Evolutionary conservation across 2,113 vertebrate genomes (phyloP).

Genomic region (Glaucomys volans): DNA sequence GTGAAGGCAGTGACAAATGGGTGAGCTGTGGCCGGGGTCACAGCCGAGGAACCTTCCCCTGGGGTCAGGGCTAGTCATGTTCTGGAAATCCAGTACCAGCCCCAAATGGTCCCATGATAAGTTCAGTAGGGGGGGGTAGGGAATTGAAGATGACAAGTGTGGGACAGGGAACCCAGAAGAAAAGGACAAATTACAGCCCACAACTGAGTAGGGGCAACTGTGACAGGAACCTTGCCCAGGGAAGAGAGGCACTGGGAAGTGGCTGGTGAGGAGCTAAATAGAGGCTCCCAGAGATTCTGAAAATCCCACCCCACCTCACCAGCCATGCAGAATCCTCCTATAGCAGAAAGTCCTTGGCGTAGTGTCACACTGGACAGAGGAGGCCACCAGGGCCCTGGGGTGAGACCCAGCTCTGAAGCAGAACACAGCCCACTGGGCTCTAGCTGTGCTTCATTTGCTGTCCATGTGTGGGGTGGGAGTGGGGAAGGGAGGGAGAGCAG

Average conservation of each 20-base stretch:
- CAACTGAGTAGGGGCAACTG: conserved; percentile 84
- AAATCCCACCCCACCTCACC: conserved; percentile 32
- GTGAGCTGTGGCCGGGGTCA: conserved; percentile 89
- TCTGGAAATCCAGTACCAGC: conserved; percentile 92
- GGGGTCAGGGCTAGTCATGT: conserved; percentile 93
- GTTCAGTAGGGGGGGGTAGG: conserved; percentile 93
- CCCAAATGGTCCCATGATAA: conserved; percentile 96
- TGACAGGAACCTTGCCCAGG: conserved; percentile 62
- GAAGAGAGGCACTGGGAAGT: conserved; percentile 70
- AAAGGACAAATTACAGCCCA: conserved; percentile 84
- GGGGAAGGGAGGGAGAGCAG: conserved; percentile 76
- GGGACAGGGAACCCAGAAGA: conserved; percentile 91
- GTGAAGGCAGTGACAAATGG: conserved; percentile 91
- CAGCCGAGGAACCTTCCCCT: conserved; percentile 90
- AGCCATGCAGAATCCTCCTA: conserved; percentile 45
- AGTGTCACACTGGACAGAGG: conserved; percentile 70
- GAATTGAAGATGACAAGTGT: conserved; percentile 89
- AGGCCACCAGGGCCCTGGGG: conserved; percentile 58
- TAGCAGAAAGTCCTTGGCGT: conserved; percentile 39
- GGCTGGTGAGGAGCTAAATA: conserved; percentile 76
- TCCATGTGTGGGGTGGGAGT: conserved; percentile 76
- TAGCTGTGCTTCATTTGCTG: conserved; percentile 72
- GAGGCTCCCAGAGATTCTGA: conserved; percentile 69
- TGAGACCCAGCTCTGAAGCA: conserved; percentile 74
- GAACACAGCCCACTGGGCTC: conserved; percentile 69